A percentile compares a stretch with the other conserved stretches of the same genome.
These are phyloP conservation scores for Sternotherus odoratus DNA, from an alignment of 2,797 vertebrate genomes.

Conservation along the genomic window DNA sequence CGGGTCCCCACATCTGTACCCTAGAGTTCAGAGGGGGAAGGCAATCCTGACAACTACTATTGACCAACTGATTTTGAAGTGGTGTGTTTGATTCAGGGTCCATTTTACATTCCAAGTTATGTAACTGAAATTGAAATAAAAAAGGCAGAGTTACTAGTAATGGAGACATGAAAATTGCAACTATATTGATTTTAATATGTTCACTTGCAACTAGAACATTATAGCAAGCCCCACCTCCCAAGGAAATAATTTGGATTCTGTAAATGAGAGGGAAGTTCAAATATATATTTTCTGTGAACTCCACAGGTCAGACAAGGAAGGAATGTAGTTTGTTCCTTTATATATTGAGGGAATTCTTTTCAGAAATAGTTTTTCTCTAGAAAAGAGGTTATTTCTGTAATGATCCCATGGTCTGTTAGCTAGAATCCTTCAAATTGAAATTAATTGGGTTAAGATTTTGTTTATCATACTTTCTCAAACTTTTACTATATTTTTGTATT, in stretches of 20 bases:
- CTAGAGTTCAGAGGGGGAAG: too few species aligned
- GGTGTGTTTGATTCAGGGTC: background rate
- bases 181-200: too few species aligned
- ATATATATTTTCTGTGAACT: background rate
- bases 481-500: background rate
- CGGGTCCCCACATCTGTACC: too few species aligned
- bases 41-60: background rate
- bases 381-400: background rate
- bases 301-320: background rate
- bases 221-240: background rate
- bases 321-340: background rate
- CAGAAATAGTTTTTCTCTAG: background rate
- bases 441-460: background rate
- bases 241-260: background rate
- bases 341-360: background rate
- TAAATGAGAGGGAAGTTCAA: background rate
- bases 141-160: background rate
- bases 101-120: background rate
- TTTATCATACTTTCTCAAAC: background rate
- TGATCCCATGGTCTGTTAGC: background rate
- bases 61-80: background rate
- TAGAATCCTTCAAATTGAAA: background rate
- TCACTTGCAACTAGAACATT: background rate
- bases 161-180: background rate
- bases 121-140: background rate